phyloP scores from a whole-genome alignment of 2,113 vertebrate genomes.

The Tupaia tana region DNA sequence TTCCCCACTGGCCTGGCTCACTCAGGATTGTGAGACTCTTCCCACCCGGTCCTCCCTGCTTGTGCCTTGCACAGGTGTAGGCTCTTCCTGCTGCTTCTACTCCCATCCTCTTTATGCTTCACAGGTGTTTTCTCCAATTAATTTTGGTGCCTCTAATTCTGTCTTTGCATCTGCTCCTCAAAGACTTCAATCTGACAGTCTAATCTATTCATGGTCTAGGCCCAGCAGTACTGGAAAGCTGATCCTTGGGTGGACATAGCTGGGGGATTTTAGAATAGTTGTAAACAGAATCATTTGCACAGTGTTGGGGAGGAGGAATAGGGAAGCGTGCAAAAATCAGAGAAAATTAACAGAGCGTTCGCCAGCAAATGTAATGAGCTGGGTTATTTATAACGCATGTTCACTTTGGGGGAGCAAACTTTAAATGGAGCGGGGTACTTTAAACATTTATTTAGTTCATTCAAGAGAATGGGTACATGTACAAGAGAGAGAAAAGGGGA shows the following conservation, averaged over 20 bases:
- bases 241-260: constrained; percentile 1
- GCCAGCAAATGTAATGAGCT: background rate
- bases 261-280: background rate
- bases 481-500: no score
- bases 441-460: no score
- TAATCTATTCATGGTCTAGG: background rate
- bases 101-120: background rate
- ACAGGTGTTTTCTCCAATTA: constrained; percentile 16
- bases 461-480: no score
- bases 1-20: background rate
- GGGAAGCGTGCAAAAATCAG: background rate
- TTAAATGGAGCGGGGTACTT: background rate
- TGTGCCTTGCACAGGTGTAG: background rate
- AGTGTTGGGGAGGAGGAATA: background rate
- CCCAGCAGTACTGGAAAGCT: background rate
- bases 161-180: background rate
- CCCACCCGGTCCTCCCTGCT: background rate
- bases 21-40: background rate
- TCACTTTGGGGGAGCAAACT: background rate
- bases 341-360: background rate
- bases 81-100: background rate
- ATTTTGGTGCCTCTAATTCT: background rate
- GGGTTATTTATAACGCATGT: background rate
- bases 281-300: background rate
- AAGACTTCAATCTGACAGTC: background rate